Conservation (phyloP, 2,888 invertebrate species). For the Himalopsyche anomala region DNA sequence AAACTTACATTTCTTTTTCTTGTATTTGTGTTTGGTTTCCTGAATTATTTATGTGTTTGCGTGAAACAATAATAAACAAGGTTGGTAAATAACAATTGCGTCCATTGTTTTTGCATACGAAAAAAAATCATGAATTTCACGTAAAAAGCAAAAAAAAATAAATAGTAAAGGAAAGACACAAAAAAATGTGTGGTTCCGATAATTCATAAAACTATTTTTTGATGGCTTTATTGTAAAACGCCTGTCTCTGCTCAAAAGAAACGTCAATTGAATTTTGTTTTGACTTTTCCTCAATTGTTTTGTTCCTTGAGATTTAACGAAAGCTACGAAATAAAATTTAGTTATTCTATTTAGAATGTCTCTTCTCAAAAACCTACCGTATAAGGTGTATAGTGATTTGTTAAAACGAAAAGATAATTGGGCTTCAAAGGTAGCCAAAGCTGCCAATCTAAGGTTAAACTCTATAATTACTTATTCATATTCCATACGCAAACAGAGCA, state of each 20-base stretch:
- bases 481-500: neutral
- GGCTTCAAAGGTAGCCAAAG: constrained; percentile 70
- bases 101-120: too few species aligned
- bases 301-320: neutral
- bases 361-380: constrained; percentile 71
- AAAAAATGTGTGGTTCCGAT: too few species aligned
- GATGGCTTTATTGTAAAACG: neutral
- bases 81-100: too few species aligned
- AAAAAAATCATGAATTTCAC: too few species aligned
- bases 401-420: constrained; percentile 69
- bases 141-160: too few species aligned
- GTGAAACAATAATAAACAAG: too few species aligned
- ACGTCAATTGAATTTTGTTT: neutral
- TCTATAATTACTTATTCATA: neutral
- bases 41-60: too few species aligned
- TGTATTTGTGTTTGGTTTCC: too few species aligned
- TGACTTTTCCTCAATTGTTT: neutral
- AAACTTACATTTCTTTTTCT: too few species aligned
- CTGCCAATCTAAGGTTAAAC: constrained; percentile 71
- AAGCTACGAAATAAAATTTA: too few species aligned
- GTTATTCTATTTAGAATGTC: constrained; percentile 68
- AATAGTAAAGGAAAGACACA: too few species aligned
- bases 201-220: too few species aligned
- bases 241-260: neutral
- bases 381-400: constrained; percentile 69